Percentiles rank a stretch among this genome's conserved stretches.
Conservation (phyloP, 2,113 vertebrate species). For the Rhinichthys klamathensis region DNA sequence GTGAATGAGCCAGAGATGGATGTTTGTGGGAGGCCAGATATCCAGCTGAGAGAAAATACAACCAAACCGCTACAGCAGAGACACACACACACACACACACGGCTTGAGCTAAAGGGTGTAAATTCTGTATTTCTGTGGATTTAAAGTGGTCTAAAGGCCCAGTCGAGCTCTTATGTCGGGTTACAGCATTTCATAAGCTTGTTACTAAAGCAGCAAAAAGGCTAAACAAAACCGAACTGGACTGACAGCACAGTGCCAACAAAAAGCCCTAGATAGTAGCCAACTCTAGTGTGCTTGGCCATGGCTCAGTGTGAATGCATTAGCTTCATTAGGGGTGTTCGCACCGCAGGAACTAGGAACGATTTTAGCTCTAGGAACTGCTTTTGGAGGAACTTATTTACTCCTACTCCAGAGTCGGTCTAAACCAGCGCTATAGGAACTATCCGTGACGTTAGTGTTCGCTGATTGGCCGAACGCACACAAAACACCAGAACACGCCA, state of each 20-base stretch:
- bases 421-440: no score
- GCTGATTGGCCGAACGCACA: no score
- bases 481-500: no score
- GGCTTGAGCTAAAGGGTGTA: neutral
- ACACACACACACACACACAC: neutral
- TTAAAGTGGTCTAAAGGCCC: slow-evolving; percentile 33
- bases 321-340: no score
- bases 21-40: slow-evolving; percentile 23
- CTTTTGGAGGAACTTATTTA: no score
- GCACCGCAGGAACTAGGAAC: no score
- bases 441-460: no score
- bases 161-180: neutral
- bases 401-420: no score
- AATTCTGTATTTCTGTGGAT: slow-evolving; percentile 36
- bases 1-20: slow-evolving; percentile 24
- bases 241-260: slow-evolving; percentile 14
- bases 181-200: neutral
- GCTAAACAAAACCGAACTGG: slow-evolving; percentile 21
- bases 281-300: neutral
- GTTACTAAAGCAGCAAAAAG: slow-evolving; percentile 29
- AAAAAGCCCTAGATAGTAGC: neutral
- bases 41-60: slow-evolving; percentile 17
- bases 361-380: no score
- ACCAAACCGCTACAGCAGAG: neutral
- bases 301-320: no score